Evolutionary conservation across 2,113 vertebrate genomes (phyloP).

Genomic region (Pimephales promelas): DNA sequence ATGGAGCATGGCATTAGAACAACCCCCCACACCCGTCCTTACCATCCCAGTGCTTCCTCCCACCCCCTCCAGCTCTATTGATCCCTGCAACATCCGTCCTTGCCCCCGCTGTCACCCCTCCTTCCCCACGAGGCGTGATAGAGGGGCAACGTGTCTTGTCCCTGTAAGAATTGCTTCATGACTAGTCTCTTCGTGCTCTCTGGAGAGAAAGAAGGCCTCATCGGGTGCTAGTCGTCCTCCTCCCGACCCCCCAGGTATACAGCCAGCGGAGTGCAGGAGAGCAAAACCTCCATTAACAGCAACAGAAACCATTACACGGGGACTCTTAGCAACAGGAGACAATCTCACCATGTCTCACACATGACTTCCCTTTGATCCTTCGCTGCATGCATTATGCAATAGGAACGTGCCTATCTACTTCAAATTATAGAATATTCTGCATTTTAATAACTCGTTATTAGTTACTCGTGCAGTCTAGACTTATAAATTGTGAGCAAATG

Average conservation of each 20-base stretch:
- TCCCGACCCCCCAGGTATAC: constrained; percentile 32
- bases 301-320: constrained; percentile 36
- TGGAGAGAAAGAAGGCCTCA: constrained; percentile 42
- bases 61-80: constrained; percentile 57
- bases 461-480: constrained; percentile 20
- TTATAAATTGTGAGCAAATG: constrained; percentile 38
- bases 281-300: constrained; percentile 48
- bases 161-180: constrained; percentile 57
- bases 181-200: constrained; percentile 51
- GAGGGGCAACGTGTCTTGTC: constrained; percentile 55
- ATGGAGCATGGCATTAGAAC: constrained; percentile 66
- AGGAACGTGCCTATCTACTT: constrained; percentile 19
- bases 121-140: constrained; percentile 41
- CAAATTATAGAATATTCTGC: constrained; percentile 23
- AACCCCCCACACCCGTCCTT: constrained; percentile 71
- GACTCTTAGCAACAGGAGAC: constrained; percentile 47
- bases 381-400: constrained; percentile 32
- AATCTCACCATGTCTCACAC: constrained; percentile 34
- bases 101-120: constrained; percentile 61
- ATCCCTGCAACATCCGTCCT: constrained; percentile 63
- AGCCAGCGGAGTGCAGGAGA: constrained; percentile 40
- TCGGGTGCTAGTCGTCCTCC: constrained; percentile 38
- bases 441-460: constrained; percentile 31
- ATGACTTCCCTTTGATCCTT: constrained; percentile 43
- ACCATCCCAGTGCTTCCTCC: constrained; percentile 52